Base-by-base conservation (phyloP, 2,888 invertebrate species). In the Boloria euphrosyne region DNA sequence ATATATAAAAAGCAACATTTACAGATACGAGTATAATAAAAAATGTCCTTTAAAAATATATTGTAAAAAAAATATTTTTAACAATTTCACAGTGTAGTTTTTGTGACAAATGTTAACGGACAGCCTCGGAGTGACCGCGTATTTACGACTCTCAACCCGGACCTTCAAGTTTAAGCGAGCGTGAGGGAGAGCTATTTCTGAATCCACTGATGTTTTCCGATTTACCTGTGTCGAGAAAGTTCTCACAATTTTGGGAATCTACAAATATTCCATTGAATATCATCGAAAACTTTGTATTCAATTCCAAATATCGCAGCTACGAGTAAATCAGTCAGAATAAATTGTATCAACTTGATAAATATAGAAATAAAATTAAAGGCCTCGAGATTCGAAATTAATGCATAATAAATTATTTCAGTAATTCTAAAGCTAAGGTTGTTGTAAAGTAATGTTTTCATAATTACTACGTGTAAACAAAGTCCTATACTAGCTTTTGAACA, bases 101-200 rank as follows among this genome's bases (percentile, higher is more conserved):
- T 5, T 14, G 7, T 54, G 62, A 17, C 38, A 49, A 50, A 17
- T 31, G 49, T 13, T 44, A 27, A 46, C 17, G 46, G 44, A 44
- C 43, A 59, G 53, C 58, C 59, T 49, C 50, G 47, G 10, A 17
- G 44, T 60, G 54, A 17, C 61, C 61, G 52, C 31, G 31, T 66
- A 53, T 66, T 62, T 62, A 43, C 47, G 38, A 53, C 14, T 17
- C 7, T n/a, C 60, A 22, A 43, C 46, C 38, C 44, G 55, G 67
- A 64, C 67, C 67, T 67, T 67, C 67, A 64, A 60, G 60, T 64
- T 65, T 49, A 58, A 57, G 57, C 62, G 64, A 59, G 63, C 62
- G 69, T 64, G 65, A 22, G 31, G 61, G 44, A 51, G 43, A 66
- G 18, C 61, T 71, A 70, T 71, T 71, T 70, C 64, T 62, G 68